Conservation (phyloP, 2,797 vertebrate genomes). For the Glossophaga mutica region DNA sequence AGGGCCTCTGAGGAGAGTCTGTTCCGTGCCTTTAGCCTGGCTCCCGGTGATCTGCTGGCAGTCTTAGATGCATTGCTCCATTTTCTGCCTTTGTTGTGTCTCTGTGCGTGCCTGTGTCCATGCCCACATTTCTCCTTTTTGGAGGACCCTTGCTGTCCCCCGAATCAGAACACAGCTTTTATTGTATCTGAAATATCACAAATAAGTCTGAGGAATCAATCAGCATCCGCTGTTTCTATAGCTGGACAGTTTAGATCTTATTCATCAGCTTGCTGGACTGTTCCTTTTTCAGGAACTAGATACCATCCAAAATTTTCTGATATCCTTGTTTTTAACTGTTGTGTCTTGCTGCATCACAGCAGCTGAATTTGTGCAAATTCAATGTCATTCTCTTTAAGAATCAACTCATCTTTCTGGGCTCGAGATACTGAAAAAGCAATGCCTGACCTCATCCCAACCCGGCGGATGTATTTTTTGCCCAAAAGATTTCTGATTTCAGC, state of each 20-base stretch:
- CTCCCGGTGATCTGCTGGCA: background rate
- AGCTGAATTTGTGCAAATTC: background rate
- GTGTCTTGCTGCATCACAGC: background rate
- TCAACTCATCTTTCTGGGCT: background rate
- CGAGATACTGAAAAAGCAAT: background rate
- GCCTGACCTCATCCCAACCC: background rate
- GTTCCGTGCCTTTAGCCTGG: background rate
- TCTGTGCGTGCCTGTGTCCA: background rate
- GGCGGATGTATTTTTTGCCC: background rate
- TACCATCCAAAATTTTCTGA: background rate
- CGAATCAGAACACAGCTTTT: background rate
- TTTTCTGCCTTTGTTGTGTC: background rate
- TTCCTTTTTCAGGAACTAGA: background rate
- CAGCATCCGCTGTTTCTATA: background rate
- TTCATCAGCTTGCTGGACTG: background rate
- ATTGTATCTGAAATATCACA: background rate
- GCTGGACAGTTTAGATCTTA: background rate
- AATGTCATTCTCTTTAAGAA: background rate
- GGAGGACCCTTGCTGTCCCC: background rate
- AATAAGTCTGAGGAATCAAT: background rate
- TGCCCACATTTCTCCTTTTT: background rate
- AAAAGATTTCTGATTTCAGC: background rate
- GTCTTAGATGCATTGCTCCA: no score
- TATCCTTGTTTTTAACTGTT: background rate
- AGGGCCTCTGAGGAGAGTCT: background rate